phyloP scores from a whole-genome alignment of 2,888 invertebrate genomes.

The Bombylius discolor region DNA sequence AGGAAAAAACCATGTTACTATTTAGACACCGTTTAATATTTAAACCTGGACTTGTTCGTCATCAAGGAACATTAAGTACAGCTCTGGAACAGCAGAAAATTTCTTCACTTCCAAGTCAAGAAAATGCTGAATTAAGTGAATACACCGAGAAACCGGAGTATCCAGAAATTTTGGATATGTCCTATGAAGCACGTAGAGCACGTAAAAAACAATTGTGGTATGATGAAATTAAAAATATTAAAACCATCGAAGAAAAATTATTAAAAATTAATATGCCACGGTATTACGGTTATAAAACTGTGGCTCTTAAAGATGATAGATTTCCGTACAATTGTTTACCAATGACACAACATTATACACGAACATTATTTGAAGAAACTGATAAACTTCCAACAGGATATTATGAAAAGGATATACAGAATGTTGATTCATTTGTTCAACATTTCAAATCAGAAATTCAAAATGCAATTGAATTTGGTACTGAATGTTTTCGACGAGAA shows the following conservation, averaged over 20 bases:
- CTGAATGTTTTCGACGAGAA: slow-evolving; percentile 19
- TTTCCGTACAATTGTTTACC: slow-evolving; percentile 56
- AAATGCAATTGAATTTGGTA: slow-evolving; percentile 52
- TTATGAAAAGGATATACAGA: slow-evolving; percentile 38
- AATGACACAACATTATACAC: slow-evolving; percentile 61
- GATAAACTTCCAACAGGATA: slow-evolving; percentile 44
- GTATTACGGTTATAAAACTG: slow-evolving; percentile 63
- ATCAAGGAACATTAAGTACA: neutral
- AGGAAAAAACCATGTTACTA: too few relatives aligned
- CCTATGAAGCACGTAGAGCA: slow-evolving; percentile 38
- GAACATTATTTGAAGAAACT: slow-evolving; percentile 53
- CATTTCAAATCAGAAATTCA: slow-evolving; percentile 47
- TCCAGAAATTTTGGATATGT: slow-evolving; percentile 52
- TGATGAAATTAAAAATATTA: slow-evolving; percentile 47
- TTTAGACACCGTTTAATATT: too few relatives aligned
- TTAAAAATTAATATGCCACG: slow-evolving; percentile 69
- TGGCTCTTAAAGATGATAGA: slow-evolving; percentile 45
- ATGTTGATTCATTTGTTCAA: slow-evolving; percentile 39
- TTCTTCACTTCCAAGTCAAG: too few relatives aligned
- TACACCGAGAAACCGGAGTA: slow-evolving; percentile 37
- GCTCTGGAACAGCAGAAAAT: neutral
- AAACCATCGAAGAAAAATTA: slow-evolving; percentile 73
- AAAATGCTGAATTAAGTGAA: slow-evolving; percentile 14
- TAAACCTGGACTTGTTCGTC: too few relatives aligned
- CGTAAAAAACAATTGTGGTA: slow-evolving; percentile 40